Conservation (phyloP, 2,888 invertebrate species). For the Diarsia rubi region DNA sequence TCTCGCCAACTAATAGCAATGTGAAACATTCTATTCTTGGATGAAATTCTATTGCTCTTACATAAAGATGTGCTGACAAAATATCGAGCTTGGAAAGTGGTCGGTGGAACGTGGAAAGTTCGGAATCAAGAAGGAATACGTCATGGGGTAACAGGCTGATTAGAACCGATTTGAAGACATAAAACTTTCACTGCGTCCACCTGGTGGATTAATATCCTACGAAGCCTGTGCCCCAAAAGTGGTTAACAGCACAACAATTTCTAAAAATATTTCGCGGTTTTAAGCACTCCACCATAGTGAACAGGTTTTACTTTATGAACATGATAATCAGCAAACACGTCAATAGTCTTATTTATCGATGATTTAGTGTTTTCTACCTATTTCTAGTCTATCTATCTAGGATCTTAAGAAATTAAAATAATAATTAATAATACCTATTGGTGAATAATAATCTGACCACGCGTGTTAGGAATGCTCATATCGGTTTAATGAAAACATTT, state of each 20-base stretch:
- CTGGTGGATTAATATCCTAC: neutral
- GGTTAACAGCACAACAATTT: too few relatives aligned
- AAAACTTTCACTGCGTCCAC: neutral
- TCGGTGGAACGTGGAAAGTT: neutral
- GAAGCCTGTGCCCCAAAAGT: neutral
- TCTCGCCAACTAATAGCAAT: conserved; percentile 74
- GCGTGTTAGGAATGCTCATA: neutral
- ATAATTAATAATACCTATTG: neutral
- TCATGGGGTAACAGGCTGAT: neutral
- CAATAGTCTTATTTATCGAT: neutral
- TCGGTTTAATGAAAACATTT: neutral
- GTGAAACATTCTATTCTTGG: conserved; percentile 76
- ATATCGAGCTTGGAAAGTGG: conserved; percentile 14
- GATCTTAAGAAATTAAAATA: neutral
- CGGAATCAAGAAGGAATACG: neutral
- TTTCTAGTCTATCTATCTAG: conserved; percentile 13
- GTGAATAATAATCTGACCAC: neutral
- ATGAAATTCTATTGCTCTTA: conserved; percentile 44
- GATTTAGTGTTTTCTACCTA: neutral
- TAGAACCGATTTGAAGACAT: neutral
- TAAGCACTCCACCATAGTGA: too few relatives aligned
- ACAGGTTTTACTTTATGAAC: neutral
- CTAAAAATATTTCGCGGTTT: too few relatives aligned
- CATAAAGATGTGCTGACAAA: conserved; percentile 38
- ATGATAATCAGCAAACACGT: neutral